Evolutionary conservation across 2,797 vertebrate genomes (phyloP).

Genomic region (Malurus leucopterus): DNA sequence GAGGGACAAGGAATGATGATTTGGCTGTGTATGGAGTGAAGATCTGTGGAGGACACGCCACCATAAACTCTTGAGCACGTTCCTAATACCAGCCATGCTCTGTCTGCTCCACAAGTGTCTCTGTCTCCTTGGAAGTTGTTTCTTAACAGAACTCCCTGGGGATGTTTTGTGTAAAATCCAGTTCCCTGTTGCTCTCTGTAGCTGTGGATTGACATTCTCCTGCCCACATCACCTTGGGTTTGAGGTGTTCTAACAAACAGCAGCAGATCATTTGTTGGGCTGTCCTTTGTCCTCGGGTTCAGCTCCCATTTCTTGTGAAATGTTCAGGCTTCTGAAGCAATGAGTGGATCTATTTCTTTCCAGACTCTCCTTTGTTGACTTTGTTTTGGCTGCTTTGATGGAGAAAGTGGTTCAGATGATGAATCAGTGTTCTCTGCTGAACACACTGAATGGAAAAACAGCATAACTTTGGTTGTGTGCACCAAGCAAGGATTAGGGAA

Average conservation of each 20-base stretch:
- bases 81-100: not conserved
- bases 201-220: not conserved
- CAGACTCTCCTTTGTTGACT: not conserved
- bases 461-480: not conserved
- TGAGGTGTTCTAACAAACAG: not conserved
- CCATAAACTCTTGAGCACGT: not conserved
- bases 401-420: conserved; percentile 34
- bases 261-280: not conserved
- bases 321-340: not conserved
- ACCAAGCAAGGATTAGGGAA: not conserved
- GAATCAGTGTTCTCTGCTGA: conserved; percentile 12
- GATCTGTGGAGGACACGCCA: not conserved
- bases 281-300: not conserved
- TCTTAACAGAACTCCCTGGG: not conserved
- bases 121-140: not conserved
- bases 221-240: not conserved
- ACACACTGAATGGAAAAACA: not conserved
- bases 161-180: not conserved
- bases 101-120: not conserved
- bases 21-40: not conserved
- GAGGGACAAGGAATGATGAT: not conserved
- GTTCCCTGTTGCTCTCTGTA: not conserved
- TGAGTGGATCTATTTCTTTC: not conserved
- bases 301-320: not conserved
- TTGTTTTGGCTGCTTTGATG: conserved; percentile 16